Conservation (phyloP, 2,797 vertebrate genomes). For the Serranus cabrilla region DNA sequence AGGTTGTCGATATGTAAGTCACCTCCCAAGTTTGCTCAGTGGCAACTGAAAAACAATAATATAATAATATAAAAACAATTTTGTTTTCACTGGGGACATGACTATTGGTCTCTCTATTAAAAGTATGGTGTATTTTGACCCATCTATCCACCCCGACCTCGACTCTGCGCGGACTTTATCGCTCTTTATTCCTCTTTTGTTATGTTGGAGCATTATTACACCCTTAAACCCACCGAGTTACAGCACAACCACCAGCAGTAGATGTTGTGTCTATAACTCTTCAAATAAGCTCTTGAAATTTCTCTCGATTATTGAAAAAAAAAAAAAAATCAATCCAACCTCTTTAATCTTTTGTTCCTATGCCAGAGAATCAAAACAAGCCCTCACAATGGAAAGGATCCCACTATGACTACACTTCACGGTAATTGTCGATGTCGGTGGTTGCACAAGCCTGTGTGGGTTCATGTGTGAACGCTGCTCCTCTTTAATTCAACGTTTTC, state of each 20-base stretch:
- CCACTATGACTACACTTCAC: slow-evolving; percentile 43
- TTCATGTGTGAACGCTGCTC: slow-evolving; percentile 36
- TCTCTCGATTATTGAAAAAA: slow-evolving; percentile 39
- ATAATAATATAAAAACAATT: no score
- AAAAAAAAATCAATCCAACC: slow-evolving; percentile 31
- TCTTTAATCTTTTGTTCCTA: slow-evolving; percentile 43
- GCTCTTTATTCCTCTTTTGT: no score
- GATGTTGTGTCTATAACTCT: slow-evolving; percentile 17
- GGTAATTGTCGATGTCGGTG: slow-evolving; percentile 54
- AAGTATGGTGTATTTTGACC: no score
- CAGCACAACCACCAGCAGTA: slow-evolving; percentile 19
- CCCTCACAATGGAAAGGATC: slow-evolving; percentile 47
- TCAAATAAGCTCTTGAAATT: slow-evolving; percentile 27
- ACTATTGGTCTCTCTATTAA: no score
- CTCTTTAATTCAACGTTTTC: slow-evolving; percentile 60
- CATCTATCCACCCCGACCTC: no score
- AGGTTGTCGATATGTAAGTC: no score
- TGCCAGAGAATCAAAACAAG: slow-evolving; percentile 57
- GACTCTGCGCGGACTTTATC: no score
- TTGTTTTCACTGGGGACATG: no score
- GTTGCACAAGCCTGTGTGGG: slow-evolving; percentile 37
- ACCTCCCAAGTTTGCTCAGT: no score
- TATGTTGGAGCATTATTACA: no score
- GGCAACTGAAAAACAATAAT: no score
- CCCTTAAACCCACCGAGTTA: slow-evolving; percentile 15